Evolutionary conservation across 2,113 vertebrate genomes (phyloP), one percentile per base, ranked within the genome.

Genomic region (Halichoeres trimaculatus): DNA sequence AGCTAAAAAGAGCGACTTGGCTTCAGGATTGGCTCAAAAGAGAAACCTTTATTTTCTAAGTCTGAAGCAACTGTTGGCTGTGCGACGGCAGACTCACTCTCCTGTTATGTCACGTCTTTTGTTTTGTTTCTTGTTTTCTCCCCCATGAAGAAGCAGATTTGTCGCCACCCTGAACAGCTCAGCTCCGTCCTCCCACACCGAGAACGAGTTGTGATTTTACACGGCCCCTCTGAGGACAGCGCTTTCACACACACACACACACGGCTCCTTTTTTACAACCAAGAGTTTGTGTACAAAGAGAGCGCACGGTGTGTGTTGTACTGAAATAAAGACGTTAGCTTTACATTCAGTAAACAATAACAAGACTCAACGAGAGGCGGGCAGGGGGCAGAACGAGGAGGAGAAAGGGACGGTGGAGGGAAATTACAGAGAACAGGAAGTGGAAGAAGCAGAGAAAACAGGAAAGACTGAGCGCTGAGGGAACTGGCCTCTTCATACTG

Each of bases 321-420:
- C 66, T 73, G 50, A 81, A 86, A 90, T 79, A 89, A 85, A 59
- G 61, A 82, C 71, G 76, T 82, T 85, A 65, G 80, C 90, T 87
- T 83, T 58, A 54, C 71, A 79, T 88, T 84, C 60, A 83, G 72
- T 71, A 40, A 62, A 76, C 76, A 58, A 67, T 76, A 58, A 70
- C 67, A 55, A 61, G 65, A 73, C 71, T 76, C 64, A 57, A 22
- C 41, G 65, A 20, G 70, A 85, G 40, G 6, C 30, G 47, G 45
- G 78, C 22, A 22, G n/a, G 69, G 69, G 23, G 58, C 62, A 34
- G 47, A 78, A 54, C 8, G 40, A 84, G 81, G 74, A 30, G 57
- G n/a, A 61, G 50, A 69, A 57, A 30, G 43, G 26, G 74, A 45
- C 70, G 45, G 68, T 51, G 1, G 58, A 47, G 14, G 1, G 67